Conservation (phyloP, 2,113 vertebrate species). For the Serranochromis macrocephalus region DNA sequence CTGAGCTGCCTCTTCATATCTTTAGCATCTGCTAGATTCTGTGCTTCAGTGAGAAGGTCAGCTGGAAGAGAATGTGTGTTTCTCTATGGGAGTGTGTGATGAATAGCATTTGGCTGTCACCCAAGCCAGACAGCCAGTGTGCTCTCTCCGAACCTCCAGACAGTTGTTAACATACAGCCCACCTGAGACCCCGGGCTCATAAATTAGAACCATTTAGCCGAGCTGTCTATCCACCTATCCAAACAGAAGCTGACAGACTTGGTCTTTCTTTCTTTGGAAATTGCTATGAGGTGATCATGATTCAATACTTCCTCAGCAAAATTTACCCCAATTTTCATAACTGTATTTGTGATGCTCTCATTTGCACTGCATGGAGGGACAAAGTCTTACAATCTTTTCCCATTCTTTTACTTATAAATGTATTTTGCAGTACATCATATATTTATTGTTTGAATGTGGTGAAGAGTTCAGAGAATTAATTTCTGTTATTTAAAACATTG, state of each 20-base stretch:
- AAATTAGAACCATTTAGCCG: slow-evolving; percentile 21
- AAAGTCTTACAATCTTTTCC: not conserved
- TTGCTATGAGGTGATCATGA: not conserved
- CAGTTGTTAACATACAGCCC: slow-evolving; percentile 17
- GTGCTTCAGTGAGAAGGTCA: not conserved
- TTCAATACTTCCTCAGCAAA: not conserved
- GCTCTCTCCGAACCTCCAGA: not conserved
- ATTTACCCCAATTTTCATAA: not conserved
- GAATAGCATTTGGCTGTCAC: slow-evolving; percentile 15
- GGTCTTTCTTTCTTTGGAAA: not conserved
- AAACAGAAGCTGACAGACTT: slow-evolving; percentile 15
- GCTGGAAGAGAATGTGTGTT: not conserved
- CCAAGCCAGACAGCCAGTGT: slow-evolving; percentile 3
- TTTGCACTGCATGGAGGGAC: not conserved
- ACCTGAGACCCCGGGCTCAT: slow-evolving; percentile 10
- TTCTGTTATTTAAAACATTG: not conserved
- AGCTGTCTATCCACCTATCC: not conserved
- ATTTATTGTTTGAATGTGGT: not conserved
- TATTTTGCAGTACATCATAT: not conserved
- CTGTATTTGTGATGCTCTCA: not conserved
- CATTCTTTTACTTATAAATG: not conserved
- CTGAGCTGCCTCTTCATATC: not conserved
- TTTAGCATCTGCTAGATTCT: slow-evolving; percentile 2
- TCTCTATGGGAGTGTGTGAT: slow-evolving; percentile 14
- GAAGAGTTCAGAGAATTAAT: not conserved